Conservation (phyloP, 2,797 vertebrate species). For the Adrianichthys oophorus region DNA sequence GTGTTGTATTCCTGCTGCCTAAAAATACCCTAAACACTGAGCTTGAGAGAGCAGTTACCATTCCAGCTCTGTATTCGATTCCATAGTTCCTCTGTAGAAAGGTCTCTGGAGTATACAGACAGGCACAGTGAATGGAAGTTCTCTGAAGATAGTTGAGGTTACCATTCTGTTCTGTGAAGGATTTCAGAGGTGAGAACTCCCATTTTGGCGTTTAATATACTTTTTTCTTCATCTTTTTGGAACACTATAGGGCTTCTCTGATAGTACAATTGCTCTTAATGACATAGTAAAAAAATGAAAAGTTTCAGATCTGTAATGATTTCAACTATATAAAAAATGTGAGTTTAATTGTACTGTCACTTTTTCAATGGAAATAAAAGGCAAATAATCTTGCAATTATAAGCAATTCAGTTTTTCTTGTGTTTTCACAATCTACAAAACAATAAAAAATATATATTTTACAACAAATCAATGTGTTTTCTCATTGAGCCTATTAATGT, state of each 20-base stretch:
- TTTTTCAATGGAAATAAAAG: too few species aligned
- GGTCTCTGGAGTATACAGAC: not conserved
- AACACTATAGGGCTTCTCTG: too few species aligned
- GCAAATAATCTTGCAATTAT: too few species aligned
- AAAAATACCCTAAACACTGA: slow-evolving; percentile 75
- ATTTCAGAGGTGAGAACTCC: slow-evolving; percentile 38
- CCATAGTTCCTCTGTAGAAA: slow-evolving; percentile 14
- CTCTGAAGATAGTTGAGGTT: slow-evolving; percentile 20
- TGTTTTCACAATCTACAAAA: too few species aligned
- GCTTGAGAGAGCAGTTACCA: slow-evolving; percentile 44
- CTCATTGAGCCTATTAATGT: not conserved
- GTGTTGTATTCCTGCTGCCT: slow-evolving; percentile 58
- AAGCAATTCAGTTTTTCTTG: too few species aligned
- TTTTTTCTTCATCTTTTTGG: not conserved
- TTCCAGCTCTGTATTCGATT: slow-evolving; percentile 32
- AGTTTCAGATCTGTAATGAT: too few species aligned
- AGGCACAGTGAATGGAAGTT: slow-evolving; percentile 10
- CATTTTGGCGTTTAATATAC: not conserved
- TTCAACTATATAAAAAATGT: too few species aligned
- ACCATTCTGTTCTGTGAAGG: slow-evolving; percentile 14
- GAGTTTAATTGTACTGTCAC: not conserved
- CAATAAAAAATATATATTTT: too few species aligned
- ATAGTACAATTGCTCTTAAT: too few species aligned
- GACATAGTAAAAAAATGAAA: too few species aligned
- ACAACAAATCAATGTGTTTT: not conserved